Percentiles rank a stretch among this genome's conserved stretches.
These are phyloP conservation scores for Timema cristinae DNA, from an alignment of 2,888 invertebrate species.

Conservation along the genomic window DNA sequence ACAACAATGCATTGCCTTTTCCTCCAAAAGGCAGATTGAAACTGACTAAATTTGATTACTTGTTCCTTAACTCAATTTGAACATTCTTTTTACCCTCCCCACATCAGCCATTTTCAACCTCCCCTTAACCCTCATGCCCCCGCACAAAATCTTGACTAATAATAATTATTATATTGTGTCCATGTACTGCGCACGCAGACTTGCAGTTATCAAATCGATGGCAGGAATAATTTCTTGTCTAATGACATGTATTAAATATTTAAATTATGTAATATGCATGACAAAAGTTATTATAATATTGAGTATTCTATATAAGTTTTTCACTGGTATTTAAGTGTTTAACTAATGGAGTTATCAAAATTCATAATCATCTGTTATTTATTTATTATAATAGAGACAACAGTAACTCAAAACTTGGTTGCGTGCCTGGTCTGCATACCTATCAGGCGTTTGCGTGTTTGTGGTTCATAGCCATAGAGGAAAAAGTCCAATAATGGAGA, in stretches of 20 bases:
- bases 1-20: not conserved
- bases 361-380: not conserved
- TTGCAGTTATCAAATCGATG: no score
- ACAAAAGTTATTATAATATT: not conserved
- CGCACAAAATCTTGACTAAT: not conserved
- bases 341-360: not conserved
- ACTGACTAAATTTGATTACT: conserved; percentile 8
- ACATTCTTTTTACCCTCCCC: not conserved
- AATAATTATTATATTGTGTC: no score
- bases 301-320: not conserved
- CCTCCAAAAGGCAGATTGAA: not conserved
- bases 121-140: not conserved
- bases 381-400: not conserved
- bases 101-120: not conserved
- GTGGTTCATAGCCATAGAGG: no score
- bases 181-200: no score
- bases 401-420: not conserved
- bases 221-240: no score
- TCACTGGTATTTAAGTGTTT: not conserved
- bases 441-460: conserved; percentile 21
- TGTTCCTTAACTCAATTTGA: conserved; percentile 6
- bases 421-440: conserved; percentile 20
- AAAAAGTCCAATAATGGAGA: no score
- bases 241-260: no score
- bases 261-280: not conserved